Evolutionary conservation across 2,113 vertebrate genomes (phyloP).

Genomic region (Eclectus roratus): DNA sequence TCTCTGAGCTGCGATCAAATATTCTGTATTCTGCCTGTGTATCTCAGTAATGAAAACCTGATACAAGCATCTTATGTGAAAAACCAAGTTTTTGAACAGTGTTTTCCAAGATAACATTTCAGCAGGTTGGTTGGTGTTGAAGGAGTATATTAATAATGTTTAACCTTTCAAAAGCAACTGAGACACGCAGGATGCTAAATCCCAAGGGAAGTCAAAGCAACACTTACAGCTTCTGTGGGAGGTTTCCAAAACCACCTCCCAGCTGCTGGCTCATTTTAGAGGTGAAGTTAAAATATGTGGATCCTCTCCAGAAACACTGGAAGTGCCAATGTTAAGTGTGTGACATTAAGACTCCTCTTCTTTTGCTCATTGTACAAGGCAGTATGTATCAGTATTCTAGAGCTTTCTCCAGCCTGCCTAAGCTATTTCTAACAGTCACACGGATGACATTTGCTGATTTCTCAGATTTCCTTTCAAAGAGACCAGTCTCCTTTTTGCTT

Average conservation of each 20-base stretch:
- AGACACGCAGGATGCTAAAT: background rate
- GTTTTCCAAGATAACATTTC: background rate
- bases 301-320: background rate
- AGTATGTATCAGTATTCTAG: background rate
- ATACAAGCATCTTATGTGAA: background rate
- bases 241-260: background rate
- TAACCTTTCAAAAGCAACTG: conserved; percentile 2
- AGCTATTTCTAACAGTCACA: background rate
- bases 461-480: background rate
- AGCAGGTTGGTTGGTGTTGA: conserved; percentile 1
- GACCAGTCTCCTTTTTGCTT: background rate
- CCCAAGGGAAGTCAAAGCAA: background rate
- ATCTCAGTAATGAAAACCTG: background rate
- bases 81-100: background rate
- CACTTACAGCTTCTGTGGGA: background rate
- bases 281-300: background rate
- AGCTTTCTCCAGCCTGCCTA: background rate
- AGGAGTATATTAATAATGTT: background rate
- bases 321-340: background rate
- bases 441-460: background rate
- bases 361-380: background rate
- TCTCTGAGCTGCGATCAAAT: conserved; percentile 8
- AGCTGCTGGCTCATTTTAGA: background rate
- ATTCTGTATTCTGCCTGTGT: background rate
- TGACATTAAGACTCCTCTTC: background rate